These are phyloP conservation scores for Podocnemis expansa DNA, from an alignment of 2,113 vertebrate genomes.

Conservation along the genomic window DNA sequence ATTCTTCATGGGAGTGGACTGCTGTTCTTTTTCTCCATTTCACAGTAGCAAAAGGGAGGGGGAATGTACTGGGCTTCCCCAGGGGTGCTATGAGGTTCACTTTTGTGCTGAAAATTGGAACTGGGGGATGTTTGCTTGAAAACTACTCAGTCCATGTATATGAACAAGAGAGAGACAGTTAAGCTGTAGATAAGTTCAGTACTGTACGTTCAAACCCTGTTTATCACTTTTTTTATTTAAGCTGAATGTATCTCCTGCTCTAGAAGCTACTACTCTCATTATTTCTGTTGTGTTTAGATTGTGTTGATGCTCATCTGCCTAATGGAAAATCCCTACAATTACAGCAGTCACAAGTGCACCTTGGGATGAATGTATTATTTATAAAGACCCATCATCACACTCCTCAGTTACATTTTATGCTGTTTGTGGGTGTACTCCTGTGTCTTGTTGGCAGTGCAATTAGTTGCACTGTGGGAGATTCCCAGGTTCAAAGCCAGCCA, in stretches of 20 bases:
- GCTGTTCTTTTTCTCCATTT: background rate
- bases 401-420: slow-evolving; percentile 64
- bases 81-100: fast-evolving
- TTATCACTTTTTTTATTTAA: background rate
- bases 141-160: background rate
- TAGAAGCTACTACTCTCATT: slow-evolving; percentile 27
- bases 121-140: background rate
- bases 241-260: background rate
- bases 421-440: slow-evolving; percentile 73
- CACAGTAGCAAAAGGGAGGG: background rate
- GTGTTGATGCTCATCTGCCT: slow-evolving; percentile 68
- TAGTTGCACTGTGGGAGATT: slow-evolving; percentile 79
- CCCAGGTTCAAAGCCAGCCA: slow-evolving; percentile 78
- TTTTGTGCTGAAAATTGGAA: background rate
- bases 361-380: slow-evolving; percentile 69
- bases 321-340: slow-evolving; percentile 60
- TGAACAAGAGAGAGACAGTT: fast-evolving
- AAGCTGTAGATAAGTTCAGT: background rate
- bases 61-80: background rate
- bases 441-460: slow-evolving; percentile 77
- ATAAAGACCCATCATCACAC: slow-evolving; percentile 72
- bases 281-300: slow-evolving; percentile 69
- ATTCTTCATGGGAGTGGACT: background rate
- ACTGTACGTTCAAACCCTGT: background rate
- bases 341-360: slow-evolving; percentile 33